Conservation (phyloP, 2,113 vertebrate genomes). For the Clarias macrocephalus region DNA sequence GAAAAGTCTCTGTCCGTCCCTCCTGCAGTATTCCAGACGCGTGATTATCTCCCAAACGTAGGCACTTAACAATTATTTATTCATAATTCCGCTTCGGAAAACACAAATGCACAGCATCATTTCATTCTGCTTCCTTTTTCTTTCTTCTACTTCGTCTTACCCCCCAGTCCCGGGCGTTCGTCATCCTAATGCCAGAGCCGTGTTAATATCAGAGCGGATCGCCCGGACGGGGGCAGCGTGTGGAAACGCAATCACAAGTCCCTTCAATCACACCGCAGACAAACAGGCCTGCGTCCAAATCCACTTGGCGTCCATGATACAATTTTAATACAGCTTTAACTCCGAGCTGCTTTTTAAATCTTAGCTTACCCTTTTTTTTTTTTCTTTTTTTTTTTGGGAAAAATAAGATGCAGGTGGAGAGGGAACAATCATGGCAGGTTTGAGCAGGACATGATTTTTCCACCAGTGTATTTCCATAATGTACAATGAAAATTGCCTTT, state of each 20-base stretch:
- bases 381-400: neutral
- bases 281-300: slow-evolving; percentile 86
- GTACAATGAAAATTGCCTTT: slow-evolving; percentile 39
- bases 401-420: slow-evolving; percentile 68
- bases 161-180: slow-evolving; percentile 81
- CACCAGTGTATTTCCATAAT: slow-evolving; percentile 60
- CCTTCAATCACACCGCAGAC: slow-evolving; percentile 84
- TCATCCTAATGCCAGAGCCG: slow-evolving; percentile 89
- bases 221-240: slow-evolving; percentile 81
- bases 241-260: slow-evolving; percentile 95
- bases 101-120: slow-evolving; percentile 93
- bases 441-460: slow-evolving; percentile 81
- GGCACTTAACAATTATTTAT: slow-evolving; percentile 89
- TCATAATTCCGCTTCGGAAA: slow-evolving; percentile 80
- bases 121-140: slow-evolving; percentile 85
- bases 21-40: slow-evolving; percentile 64
- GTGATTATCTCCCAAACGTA: slow-evolving; percentile 74
- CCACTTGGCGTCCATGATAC: slow-evolving; percentile 84
- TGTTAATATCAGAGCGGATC: slow-evolving; percentile 92
- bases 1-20: neutral
- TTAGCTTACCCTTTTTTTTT: slow-evolving; percentile 49
- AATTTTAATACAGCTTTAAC: slow-evolving; percentile 87
- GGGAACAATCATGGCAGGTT: slow-evolving; percentile 79
- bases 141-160: slow-evolving; percentile 58
- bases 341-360: slow-evolving; percentile 78